Conservation (phyloP, 37 sponge, comb jelly and placozoan species). For the Oscarella lobularis region DNA sequence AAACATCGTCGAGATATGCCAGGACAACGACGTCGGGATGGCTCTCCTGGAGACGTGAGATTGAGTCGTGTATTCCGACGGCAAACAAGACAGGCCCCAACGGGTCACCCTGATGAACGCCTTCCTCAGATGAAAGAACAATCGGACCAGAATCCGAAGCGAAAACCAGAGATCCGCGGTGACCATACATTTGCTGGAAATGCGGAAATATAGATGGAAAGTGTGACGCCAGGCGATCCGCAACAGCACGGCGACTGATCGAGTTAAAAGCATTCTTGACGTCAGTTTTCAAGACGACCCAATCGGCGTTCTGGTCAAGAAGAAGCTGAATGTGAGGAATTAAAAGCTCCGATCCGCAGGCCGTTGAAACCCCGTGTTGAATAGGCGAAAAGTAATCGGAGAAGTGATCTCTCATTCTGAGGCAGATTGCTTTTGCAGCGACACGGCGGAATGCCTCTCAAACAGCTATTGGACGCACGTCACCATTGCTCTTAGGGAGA, state of each 20-base stretch:
- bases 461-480: background rate
- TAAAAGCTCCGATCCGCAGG: background rate
- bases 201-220: background rate
- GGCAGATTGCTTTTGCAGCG: background rate
- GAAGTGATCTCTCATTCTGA: background rate
- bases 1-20: background rate
- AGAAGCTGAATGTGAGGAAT: background rate
- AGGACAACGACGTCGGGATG: background rate
- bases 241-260: background rate
- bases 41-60: background rate
- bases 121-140: background rate
- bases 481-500: background rate
- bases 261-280: background rate
- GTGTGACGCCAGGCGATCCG: background rate
- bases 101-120: background rate
- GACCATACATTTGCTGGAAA: background rate
- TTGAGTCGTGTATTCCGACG: background rate
- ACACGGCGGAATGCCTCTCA: background rate
- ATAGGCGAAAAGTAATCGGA: background rate
- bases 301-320: background rate
- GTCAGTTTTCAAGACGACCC: background rate
- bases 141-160: background rate
- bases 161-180: background rate
- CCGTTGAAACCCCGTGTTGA: background rate
- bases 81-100: constrained; percentile 2